These are phyloP conservation scores for Dipus sagitta DNA, from an alignment of 2,797 vertebrate genomes.

Conservation along the genomic window DNA sequence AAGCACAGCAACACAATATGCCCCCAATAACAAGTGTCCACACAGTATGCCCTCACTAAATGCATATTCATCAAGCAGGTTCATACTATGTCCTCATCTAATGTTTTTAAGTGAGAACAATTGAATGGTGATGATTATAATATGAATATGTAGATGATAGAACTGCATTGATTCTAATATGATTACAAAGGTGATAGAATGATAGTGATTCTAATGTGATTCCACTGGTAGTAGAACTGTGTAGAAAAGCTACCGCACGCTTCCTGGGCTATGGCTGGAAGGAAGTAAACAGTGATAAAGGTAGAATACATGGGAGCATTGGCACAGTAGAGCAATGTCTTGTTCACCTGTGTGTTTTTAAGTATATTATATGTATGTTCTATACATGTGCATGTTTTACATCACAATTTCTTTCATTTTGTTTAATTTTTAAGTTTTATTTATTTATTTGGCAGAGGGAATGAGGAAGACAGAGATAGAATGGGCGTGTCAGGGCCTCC, in stretches of 20 bases:
- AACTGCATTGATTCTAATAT: neutral
- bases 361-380: neutral
- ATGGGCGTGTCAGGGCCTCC: too few relatives aligned
- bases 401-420: neutral
- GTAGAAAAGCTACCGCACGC: neutral
- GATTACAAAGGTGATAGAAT: too few relatives aligned
- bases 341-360: neutral
- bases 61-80: neutral
- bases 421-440: too few relatives aligned
- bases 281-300: neutral
- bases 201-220: too few relatives aligned
- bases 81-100: slow-evolving; percentile 14
- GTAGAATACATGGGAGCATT: neutral
- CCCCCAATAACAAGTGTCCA: neutral
- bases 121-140: neutral
- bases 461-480: too few relatives aligned
- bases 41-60: neutral
- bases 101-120: neutral
- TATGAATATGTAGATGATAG: neutral
- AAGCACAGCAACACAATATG: neutral
- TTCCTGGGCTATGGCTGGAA: neutral
- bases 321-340: neutral
- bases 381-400: neutral
- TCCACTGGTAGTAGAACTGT: neutral
- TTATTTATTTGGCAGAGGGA: too few relatives aligned